Evolutionary conservation across 2,113 vertebrate genomes (phyloP).

Genomic region (Cariama cristata): DNA sequence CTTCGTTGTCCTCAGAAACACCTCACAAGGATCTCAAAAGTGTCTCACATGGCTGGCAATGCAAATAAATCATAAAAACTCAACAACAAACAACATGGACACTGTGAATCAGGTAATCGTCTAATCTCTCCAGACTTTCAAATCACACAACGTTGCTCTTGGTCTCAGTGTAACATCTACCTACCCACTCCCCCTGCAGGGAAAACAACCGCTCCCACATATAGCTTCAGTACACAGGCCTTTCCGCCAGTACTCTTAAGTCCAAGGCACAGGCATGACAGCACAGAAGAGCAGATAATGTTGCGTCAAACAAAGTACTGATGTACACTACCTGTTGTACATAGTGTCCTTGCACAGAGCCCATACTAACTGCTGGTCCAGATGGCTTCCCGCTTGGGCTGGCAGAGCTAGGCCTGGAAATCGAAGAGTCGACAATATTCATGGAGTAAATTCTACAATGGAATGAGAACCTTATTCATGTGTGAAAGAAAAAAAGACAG

Average conservation of each 20-base stretch:
- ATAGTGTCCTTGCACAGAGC: conserved; percentile 91
- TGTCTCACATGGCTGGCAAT: not conserved
- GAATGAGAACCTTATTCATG: conserved; percentile 67
- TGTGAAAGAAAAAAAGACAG: conserved; percentile 30
- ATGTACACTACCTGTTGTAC: conserved; percentile 88
- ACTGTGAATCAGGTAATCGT: not conserved
- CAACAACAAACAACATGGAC: not conserved
- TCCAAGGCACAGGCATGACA: not conserved
- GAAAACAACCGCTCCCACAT: not conserved
- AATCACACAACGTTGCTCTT: not conserved
- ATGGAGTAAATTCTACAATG: conserved; percentile 71
- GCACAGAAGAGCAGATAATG: not conserved
- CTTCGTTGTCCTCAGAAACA: not conserved
- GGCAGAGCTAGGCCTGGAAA: conserved; percentile 93
- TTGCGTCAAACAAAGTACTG: not conserved
- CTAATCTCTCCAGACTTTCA: not conserved
- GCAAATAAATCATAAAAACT: not conserved
- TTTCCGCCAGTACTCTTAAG: not conserved
- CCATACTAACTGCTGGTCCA: conserved; percentile 85
- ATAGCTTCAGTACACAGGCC: not conserved
- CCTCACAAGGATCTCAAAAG: not conserved
- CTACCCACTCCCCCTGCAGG: not conserved
- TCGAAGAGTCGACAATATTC: conserved; percentile 81
- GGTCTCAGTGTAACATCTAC: not conserved
- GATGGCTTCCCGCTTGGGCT: conserved; percentile 95